phyloP scores from a whole-genome alignment of 2,113 vertebrate genomes.

The Struthio camelus region DNA sequence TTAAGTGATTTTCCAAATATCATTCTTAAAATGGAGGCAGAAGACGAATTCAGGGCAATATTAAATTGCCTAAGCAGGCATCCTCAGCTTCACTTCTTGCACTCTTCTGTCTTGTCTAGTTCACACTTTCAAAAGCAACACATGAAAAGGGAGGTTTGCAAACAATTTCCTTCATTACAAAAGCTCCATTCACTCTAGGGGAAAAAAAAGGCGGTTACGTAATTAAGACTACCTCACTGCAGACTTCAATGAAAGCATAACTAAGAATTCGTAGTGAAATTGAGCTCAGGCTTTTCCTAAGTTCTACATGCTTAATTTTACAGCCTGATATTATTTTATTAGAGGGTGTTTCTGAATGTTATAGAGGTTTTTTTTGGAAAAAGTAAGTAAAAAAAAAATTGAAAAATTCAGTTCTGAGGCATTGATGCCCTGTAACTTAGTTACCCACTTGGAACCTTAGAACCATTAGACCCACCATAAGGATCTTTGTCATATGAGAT shows the following conservation, averaged over 20 bases:
- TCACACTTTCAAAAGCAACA: neutral
- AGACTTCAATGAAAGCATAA: no score
- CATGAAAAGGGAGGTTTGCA: neutral
- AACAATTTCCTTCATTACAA: neutral
- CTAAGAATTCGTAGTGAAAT: neutral
- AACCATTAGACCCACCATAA: neutral
- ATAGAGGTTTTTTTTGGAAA: neutral
- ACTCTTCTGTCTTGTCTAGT: neutral
- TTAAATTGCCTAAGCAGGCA: neutral
- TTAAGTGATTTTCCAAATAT: neutral
- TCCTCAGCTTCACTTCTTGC: neutral
- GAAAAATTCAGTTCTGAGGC: neutral
- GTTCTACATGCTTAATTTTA: neutral
- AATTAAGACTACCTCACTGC: neutral
- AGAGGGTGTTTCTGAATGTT: neutral
- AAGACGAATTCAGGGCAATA: neutral
- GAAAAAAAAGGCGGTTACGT: neutral
- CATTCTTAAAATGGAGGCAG: neutral
- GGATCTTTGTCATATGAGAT: neutral
- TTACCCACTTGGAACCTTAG: neutral
- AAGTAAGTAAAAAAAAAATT: neutral
- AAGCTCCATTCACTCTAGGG: neutral
- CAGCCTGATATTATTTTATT: neutral
- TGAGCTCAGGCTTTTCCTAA: neutral
- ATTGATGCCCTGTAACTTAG: neutral